Percentiles rank a stretch among this genome's conserved stretches.
Conservation (phyloP, 23 tunicate genomes). For the Trididemnum nubilum region DNA sequence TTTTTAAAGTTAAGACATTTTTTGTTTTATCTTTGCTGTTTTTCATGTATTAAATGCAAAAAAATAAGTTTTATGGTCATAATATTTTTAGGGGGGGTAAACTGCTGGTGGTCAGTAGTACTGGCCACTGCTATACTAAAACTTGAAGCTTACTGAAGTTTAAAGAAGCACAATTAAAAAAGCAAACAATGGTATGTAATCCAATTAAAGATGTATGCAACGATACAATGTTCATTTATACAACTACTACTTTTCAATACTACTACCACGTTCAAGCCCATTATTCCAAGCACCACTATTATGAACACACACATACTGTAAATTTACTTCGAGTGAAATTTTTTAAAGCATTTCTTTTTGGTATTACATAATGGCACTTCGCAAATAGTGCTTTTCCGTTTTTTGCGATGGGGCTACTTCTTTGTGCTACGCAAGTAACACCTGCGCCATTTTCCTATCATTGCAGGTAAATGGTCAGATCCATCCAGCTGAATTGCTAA, state of each 20-base stretch:
- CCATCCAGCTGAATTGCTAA: conserved; percentile 3
- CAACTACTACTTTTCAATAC: too few relatives aligned
- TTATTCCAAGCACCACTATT: too few relatives aligned
- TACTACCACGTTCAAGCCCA: too few relatives aligned
- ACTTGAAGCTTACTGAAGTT: neutral
- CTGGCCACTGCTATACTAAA: conserved; percentile 20
- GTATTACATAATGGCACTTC: neutral
- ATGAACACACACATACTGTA: neutral
- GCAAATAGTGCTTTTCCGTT: conserved; percentile 9
- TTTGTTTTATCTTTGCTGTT: too few relatives aligned
- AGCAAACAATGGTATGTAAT: neutral
- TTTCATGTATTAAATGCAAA: too few relatives aligned
- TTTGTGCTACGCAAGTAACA: neutral
- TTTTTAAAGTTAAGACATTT: too few relatives aligned
- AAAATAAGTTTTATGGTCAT: too few relatives aligned
- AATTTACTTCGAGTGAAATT: conserved; percentile 8
- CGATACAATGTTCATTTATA: too few relatives aligned
- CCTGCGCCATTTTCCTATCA: neutral
- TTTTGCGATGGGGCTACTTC: conserved; percentile 14
- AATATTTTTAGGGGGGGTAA: too few relatives aligned
- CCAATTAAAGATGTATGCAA: too few relatives aligned
- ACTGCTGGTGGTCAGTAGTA: too few relatives aligned
- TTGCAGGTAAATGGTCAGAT: neutral
- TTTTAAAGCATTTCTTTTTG: conserved; percentile 8
- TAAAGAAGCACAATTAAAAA: neutral